Conservation (phyloP, 2,113 vertebrate species). For the Tapirus terrestris region DNA sequence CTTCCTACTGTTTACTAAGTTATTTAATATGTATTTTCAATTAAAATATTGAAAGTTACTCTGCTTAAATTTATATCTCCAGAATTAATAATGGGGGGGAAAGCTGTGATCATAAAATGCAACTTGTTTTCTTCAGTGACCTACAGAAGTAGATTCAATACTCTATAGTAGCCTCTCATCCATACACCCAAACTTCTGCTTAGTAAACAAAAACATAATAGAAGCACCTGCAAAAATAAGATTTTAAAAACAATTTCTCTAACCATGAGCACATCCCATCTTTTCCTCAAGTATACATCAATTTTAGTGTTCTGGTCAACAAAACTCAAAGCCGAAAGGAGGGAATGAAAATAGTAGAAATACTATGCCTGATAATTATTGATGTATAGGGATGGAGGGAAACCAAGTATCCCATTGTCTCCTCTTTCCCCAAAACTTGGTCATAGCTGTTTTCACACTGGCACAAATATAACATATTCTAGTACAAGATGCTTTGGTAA, state of each 20-base stretch:
- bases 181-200: conserved; percentile 1
- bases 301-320: conserved; percentile 46
- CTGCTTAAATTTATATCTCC: conserved; percentile 56
- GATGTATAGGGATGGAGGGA: background rate
- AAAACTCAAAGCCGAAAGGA: conserved; percentile 25
- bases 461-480: background rate
- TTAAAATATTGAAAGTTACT: conserved; percentile 23
- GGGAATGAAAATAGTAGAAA: background rate
- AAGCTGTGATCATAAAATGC: conserved; percentile 1
- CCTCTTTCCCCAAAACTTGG: background rate
- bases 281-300: background rate
- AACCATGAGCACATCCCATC: background rate
- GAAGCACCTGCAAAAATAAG: background rate
- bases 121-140: background rate
- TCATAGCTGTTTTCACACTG: conserved; percentile 22
- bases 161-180: background rate
- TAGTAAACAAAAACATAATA: conserved; percentile 15
- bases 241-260: conserved; percentile 28
- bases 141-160: background rate
- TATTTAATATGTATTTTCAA: conserved; percentile 34
- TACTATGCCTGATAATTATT: background rate
- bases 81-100: background rate
- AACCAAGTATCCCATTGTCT: background rate
- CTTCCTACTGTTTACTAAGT: conserved; percentile 20
- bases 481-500: conserved; percentile 32